Evolutionary conservation across 2,888 invertebrate genomes (phyloP), one percentile per base, ranked within the genome.

Genomic region (Dicyrtomina minuta): DNA sequence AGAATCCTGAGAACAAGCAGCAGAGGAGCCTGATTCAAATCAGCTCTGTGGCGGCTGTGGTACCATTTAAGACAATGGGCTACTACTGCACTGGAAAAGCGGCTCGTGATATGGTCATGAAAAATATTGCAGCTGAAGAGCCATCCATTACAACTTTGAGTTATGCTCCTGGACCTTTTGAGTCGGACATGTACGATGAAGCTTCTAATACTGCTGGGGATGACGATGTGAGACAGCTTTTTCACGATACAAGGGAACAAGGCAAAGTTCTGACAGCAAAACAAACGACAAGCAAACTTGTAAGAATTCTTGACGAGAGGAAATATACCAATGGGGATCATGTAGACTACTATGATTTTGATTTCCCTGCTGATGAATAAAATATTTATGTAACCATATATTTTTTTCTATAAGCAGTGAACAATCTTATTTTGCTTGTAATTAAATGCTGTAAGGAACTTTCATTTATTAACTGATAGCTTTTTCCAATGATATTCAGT

Each of bases 91-190:
- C 88, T 53, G 92, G 89, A 0, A 94, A 96, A 84, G 93, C 96
- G 0, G 91, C 93, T 0, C 85, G 96, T 62, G 92, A 96, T 80
- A 89, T 94, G 88, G 92, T 96, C 80, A 87, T 87, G 79, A 90
- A 83, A 78, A 65, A 65, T 2, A 83, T 96, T 66, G 93, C 94
- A 0, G 84, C 87, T 65, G 96, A 96, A 82, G 89, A 91, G 79
- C 87, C 87, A 13, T 82, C 87, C 46, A 81, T 90, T 0, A 84
- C 88, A 72, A 90, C 96, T 13, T 81, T 96, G 55, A 96, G 90
- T 82, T 97, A 96, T 83, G 89, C 94, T 0, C 96, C 97, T 0
- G 96, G 96, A n/a, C n/a, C n/a, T n/a, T n/a, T n/a, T n/a, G n/a
- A n/a, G n/a, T n/a, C n/a, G n/a, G n/a, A n/a, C n/a, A 15, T 97